Evolutionary conservation across 2,888 invertebrate species (phyloP).

Genomic region (Hofmannophila pseudospretella): DNA sequence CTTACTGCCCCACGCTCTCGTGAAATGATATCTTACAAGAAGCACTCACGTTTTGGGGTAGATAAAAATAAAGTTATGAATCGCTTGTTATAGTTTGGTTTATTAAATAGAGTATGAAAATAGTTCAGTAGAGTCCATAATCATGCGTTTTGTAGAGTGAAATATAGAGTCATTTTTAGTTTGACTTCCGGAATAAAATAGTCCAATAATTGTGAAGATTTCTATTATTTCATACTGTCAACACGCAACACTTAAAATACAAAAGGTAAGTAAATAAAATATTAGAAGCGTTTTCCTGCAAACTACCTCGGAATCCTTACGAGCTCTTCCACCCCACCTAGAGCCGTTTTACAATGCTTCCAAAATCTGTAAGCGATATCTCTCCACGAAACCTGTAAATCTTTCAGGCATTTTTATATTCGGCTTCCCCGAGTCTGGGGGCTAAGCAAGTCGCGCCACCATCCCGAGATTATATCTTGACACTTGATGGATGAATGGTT

Average conservation of each 20-base stretch:
- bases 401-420: slow-evolving; percentile 75
- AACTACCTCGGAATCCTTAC: slow-evolving; percentile 2
- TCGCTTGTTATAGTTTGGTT: slow-evolving; percentile 1
- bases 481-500: slow-evolving; percentile 89
- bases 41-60: slow-evolving; percentile 6
- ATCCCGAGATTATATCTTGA: slow-evolving; percentile 83
- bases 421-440: slow-evolving; percentile 56
- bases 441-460: slow-evolving; percentile 72
- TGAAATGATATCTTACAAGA: slow-evolving; percentile 39
- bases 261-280: too few relatives aligned
- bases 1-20: slow-evolving; percentile 49
- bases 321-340: slow-evolving; percentile 20
- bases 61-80: slow-evolving; percentile 5
- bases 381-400: slow-evolving; percentile 68
- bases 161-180: too few relatives aligned
- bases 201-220: too few relatives aligned
- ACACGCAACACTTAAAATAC: too few relatives aligned
- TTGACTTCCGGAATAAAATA: too few relatives aligned
- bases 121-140: too few relatives aligned
- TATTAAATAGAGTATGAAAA: too few relatives aligned
- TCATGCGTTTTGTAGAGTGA: too few relatives aligned
- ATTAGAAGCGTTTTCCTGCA: neutral
- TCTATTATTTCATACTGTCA: too few relatives aligned
- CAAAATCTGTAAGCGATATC: slow-evolving; percentile 67
- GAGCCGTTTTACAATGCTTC: slow-evolving; percentile 47